Evolutionary conservation across 2,888 invertebrate genomes (phyloP), one percentile per base, ranked within the genome.

Genomic region (Odontothrips loti): DNA sequence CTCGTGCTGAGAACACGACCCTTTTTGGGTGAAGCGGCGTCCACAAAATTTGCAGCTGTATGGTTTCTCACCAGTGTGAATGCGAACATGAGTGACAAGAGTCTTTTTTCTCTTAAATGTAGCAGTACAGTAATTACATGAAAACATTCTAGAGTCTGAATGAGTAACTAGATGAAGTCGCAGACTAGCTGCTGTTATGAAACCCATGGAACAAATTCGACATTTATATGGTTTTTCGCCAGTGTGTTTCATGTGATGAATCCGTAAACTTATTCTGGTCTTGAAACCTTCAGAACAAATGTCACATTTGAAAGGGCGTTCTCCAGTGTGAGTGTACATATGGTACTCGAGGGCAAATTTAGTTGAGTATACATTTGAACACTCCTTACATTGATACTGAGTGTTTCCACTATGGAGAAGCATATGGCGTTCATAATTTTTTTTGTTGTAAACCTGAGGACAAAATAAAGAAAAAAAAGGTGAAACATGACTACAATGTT

Each of bases 331-430:
- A 12, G 68, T 75, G 27, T 75, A 75, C 68, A 75, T 75, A 27
- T 75, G 68, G 10, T 75, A 75, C 68, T 75, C 68, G 1, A 75
- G 27, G 12, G 68, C 68, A 75, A 75, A 75, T 75, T 75, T 75
- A 27, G 68, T 75, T 1, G 68, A 23, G 27, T 75, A 75, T 11
- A 75, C 27, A 27, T 75, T 75, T 8, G 68, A 23, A 75, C 68
- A 75, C 27, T 75, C 68, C 27, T 75, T 23, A 75, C 68, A 75
- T 0, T 75, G 68, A 27, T 75, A 75, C 27, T 75, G 68, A 12
- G 68, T 75, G 27, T 75, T 75, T 8, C 68, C 68, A 75, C 27
- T 75, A 75, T 75, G 68, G 23, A 75, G 12, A 27, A 75, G 68
- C 68, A 75, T 27, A 12, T 75, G 68, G 4, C 68, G 23, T 1